These are phyloP conservation scores for Zoanthus gigantus DNA, from an alignment of 92 coral and sea anemone species.

Conservation along the genomic window DNA sequence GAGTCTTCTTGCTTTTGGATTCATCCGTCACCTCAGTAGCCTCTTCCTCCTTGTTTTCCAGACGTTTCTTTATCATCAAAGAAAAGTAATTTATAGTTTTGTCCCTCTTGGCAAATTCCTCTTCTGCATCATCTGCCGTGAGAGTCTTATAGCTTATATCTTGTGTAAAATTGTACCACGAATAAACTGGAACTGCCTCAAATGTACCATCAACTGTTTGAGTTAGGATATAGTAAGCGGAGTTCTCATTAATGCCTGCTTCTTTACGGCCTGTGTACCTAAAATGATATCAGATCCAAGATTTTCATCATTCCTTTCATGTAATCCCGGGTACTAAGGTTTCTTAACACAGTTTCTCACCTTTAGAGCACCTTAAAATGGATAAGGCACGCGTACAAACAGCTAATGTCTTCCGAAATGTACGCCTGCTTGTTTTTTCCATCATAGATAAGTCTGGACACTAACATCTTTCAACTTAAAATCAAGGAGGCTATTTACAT, in stretches of 20 bases:
- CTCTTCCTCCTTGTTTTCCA: conserved; percentile 74
- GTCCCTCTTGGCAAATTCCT: conserved; percentile 87
- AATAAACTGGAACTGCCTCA: conserved; percentile 92
- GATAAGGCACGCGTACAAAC: too few relatives aligned
- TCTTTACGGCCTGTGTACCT: conserved; percentile 95
- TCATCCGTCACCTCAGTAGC: conserved; percentile 69
- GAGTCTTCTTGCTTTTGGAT: conserved; percentile 40
- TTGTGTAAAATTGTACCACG: conserved; percentile 94
- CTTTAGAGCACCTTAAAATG: too few relatives aligned
- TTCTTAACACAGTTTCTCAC: too few relatives aligned
- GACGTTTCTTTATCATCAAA: conserved; percentile 92
- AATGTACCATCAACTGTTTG: conserved; percentile 96
- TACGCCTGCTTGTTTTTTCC: too few relatives aligned
- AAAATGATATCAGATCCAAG: not conserved
- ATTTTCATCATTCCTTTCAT: not conserved
- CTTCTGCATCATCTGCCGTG: conserved; percentile 97
- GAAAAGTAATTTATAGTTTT: conserved; percentile 92
- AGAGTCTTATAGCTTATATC: conserved; percentile 88
- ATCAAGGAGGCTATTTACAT: too few relatives aligned
- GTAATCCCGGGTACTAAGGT: too few relatives aligned
- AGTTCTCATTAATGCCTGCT: conserved; percentile 91
- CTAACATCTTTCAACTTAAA: too few relatives aligned
- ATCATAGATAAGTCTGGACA: too few relatives aligned
- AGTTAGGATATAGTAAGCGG: conserved; percentile 90
- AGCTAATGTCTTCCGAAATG: too few relatives aligned